Evolutionary conservation across 2,113 vertebrate genomes (phyloP), one percentile per base, ranked within the genome.

Genomic region (Lutjanus erythropterus): DNA sequence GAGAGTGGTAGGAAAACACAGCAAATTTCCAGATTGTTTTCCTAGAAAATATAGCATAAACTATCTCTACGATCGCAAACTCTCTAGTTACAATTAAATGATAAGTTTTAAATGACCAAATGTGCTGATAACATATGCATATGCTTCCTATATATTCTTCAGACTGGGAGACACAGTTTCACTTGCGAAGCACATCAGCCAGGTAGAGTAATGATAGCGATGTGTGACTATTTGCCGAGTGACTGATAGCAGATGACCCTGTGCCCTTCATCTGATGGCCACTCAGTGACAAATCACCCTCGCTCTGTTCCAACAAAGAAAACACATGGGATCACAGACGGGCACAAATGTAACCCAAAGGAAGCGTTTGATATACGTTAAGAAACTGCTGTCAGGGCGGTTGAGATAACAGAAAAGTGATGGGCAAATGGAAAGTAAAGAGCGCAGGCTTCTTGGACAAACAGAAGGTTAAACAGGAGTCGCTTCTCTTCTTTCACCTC

Each of bases 241-340:
- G 31, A 39, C 61, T 60, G 35, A 53, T 52, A 60, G 1, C 19
- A 49, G 27, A n/a, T 44, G 62, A 81, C 62, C 56, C 62, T 16
- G 25, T 68, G 62, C 15, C 78, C 62, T 74, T 50, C 27, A 39
- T 35, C 69, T 66, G 53, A 67, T 60, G 53, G 70, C 52, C 50
- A 44, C 70, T 41, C 42, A 50, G 50, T 68, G 71, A 75, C 37
- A 69, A 62, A 81, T 62, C 56, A 47, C 5, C 39, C 18, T 16
- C 0, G 2, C 29, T 52, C 37, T 29, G n/a, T 25, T 53, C 25
- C 37, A 27, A 53, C 46, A 61, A n/a, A 33, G 37, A 55, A 27
- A 44, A 25, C 68, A 61, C 21, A 74, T 6, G 16, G 16, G 23
- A 29, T 69, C 47, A 68, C 42, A 39, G 9, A 35, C 8, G 6